phyloP scores from a whole-genome alignment of 2,797 vertebrate genomes.

The Alcedo quadribrachys region DNA sequence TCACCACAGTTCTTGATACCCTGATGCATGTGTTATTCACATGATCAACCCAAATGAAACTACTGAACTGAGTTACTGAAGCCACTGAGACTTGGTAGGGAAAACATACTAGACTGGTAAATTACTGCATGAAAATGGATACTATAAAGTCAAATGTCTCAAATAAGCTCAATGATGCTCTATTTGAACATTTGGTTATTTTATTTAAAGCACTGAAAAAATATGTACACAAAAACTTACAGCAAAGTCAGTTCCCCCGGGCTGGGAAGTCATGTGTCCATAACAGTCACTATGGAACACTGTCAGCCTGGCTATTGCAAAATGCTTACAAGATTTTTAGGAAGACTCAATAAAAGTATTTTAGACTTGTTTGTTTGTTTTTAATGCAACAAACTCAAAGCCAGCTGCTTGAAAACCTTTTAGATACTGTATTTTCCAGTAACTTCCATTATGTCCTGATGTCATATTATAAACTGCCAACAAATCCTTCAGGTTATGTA shows the following conservation, averaged over 20 bases:
- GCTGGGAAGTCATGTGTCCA: not conserved
- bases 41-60: not conserved
- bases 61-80: not conserved
- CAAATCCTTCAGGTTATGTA: not conserved
- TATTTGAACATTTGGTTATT: not conserved
- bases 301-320: not conserved
- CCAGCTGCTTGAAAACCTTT: not conserved
- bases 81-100: not conserved
- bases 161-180: not conserved
- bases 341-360: not conserved
- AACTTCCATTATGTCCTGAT: not conserved
- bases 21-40: not conserved
- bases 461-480: not conserved
- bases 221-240: not conserved
- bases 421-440: not conserved
- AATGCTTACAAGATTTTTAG: not conserved
- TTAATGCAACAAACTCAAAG: not conserved
- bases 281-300: not conserved
- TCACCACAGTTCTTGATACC: not conserved
- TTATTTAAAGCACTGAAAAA: not conserved
- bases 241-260: not conserved
- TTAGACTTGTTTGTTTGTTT: not conserved
- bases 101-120: not conserved
- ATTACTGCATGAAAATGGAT: not conserved
- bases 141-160: not conserved